These are phyloP conservation scores for Burhinus bistriatus DNA, from an alignment of 2,113 vertebrate genomes.

Conservation along the genomic window DNA sequence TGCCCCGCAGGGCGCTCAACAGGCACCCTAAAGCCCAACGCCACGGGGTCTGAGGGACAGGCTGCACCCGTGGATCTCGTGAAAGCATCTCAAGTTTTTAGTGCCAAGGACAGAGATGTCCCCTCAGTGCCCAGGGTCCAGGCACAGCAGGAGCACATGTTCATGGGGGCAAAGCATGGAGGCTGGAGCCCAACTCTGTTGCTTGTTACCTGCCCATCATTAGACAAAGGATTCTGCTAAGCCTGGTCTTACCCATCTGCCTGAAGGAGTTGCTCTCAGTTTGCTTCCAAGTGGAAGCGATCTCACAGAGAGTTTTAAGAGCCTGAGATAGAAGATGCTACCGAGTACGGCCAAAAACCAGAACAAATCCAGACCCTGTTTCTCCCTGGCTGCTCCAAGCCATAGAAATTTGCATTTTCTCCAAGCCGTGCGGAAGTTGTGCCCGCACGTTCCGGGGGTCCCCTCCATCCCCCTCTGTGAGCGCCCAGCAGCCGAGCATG, in stretches of 20 bases:
- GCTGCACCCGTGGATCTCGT: fast-evolving
- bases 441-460: not conserved
- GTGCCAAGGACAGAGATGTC: not conserved
- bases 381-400: not conserved
- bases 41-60: not conserved
- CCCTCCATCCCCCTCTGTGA: not conserved
- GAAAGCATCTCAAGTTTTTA: not conserved
- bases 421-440: fast-evolving
- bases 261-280: not conserved
- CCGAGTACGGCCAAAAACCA: not conserved
- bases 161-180: fast-evolving
- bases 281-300: not conserved
- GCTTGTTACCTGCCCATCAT: fast-evolving
- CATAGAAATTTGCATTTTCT: not conserved
- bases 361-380: not conserved
- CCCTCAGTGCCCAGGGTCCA: not conserved
- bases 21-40: not conserved
- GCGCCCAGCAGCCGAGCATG: not conserved
- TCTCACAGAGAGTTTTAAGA: not conserved
- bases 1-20: not conserved
- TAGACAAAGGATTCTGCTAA: not conserved
- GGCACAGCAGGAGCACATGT: fast-evolving
- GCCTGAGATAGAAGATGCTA: not conserved
- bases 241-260: not conserved
- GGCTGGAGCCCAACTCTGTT: not conserved